These are phyloP conservation scores for Coenobita brevimanus DNA, from an alignment of 1,140 invertebrate genomes.

Conservation along the genomic window DNA sequence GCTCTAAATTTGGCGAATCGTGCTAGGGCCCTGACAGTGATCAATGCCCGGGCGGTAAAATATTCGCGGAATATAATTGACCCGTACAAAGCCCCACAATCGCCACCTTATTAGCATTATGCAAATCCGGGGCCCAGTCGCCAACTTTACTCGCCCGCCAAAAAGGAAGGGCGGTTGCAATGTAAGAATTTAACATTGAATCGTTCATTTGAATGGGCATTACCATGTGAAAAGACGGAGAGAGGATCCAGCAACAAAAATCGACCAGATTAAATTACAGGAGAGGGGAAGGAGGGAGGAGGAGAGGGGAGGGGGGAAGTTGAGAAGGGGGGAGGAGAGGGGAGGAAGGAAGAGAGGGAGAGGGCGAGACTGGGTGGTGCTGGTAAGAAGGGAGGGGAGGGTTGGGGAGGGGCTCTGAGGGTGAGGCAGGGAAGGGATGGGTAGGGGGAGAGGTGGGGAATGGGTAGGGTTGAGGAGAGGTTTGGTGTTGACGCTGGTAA, in stretches of 20 bases:
- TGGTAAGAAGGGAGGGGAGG: background rate
- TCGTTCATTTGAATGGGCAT: slow-evolving; percentile 66
- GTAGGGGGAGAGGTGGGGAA: background rate
- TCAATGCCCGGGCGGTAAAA: slow-evolving; percentile 60
- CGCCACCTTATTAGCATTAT: slow-evolving; percentile 67
- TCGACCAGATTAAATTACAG: slow-evolving; percentile 67
- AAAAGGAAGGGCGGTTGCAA: slow-evolving; percentile 59
- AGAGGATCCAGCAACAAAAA: slow-evolving; percentile 66
- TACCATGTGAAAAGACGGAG: slow-evolving; percentile 63
- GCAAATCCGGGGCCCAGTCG: slow-evolving; percentile 52
- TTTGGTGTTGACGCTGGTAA: background rate
- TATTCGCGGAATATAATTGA: slow-evolving; percentile 65
- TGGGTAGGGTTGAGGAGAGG: background rate
- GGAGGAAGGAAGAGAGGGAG: background rate
- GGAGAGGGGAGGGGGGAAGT: background rate
- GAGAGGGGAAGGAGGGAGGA: slow-evolving; percentile 11
- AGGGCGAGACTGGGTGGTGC: background rate
- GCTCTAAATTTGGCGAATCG: slow-evolving; percentile 64
- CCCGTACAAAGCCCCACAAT: slow-evolving; percentile 61
- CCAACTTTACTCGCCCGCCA: slow-evolving; percentile 53
- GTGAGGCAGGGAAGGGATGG: background rate
- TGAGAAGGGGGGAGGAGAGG: background rate
- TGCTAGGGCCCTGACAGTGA: slow-evolving; percentile 51
- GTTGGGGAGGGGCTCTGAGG: background rate
- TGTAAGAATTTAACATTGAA: slow-evolving; percentile 67